Percentiles rank a stretch among this genome's conserved stretches.
These are phyloP conservation scores for Zaprionus obscuricornis DNA, from an alignment of 2,888 invertebrate species.

Conservation along the genomic window DNA sequence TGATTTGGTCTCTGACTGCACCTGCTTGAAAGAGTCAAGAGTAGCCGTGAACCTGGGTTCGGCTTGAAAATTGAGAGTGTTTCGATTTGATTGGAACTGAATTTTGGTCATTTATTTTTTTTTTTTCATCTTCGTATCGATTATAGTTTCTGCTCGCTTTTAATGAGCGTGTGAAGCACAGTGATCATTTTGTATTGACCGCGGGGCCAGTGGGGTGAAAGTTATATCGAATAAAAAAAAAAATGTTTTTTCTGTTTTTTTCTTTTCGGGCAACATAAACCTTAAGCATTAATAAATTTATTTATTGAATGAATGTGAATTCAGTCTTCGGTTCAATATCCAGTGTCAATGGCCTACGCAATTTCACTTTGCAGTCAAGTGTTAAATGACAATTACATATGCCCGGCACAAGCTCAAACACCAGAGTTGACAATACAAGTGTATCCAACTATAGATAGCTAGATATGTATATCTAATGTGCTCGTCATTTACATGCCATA, in stretches of 20 bases:
- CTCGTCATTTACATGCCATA: constrained; percentile 69
- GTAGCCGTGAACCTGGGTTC: constrained; percentile 11
- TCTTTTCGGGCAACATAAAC: constrained; percentile 9
- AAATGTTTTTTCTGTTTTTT: not conserved
- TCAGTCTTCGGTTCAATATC: not conserved
- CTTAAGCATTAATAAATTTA: constrained; percentile 49
- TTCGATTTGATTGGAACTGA: constrained; percentile 51
- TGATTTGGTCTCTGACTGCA: constrained; percentile 14
- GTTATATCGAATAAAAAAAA: constrained; percentile 33
- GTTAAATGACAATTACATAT: constrained; percentile 71
- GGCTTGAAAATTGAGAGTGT: constrained; percentile 65
- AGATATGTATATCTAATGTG: constrained; percentile 39
- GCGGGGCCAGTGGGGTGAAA: constrained; percentile 62
- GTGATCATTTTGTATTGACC: constrained; percentile 28
- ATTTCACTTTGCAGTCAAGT: constrained; percentile 66
- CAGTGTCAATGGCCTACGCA: constrained; percentile 73
- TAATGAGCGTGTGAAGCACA: constrained; percentile 71
- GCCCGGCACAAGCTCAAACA: constrained; percentile 58
- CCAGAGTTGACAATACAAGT: constrained; percentile 35
- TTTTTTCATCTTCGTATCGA: constrained; percentile 29
- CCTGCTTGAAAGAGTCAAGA: constrained; percentile 34
- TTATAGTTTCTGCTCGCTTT: constrained; percentile 42
- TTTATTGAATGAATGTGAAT: constrained; percentile 44
- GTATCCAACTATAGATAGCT: constrained; percentile 13
- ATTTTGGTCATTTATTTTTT: constrained; percentile 1